These are phyloP conservation scores for Uromys caudimaculatus DNA, from an alignment of 2,797 vertebrate species.

Conservation along the genomic window DNA sequence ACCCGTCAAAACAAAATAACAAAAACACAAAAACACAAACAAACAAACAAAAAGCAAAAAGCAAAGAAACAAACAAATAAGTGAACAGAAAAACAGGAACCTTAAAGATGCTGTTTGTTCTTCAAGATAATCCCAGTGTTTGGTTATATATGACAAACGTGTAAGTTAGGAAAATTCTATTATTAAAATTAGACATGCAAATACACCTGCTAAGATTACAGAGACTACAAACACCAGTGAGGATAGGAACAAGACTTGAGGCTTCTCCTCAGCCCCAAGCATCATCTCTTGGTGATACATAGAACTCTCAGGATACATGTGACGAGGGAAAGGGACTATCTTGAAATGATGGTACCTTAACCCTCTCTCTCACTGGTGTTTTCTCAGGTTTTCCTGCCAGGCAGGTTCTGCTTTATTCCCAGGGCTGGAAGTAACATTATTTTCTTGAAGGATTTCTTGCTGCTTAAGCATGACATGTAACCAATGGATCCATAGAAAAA, in stretches of 20 bases:
- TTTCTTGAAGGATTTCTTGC: not conserved
- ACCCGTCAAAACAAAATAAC: not conserved
- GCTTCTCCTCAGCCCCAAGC: not conserved
- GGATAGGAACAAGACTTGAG: not conserved
- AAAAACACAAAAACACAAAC: not conserved
- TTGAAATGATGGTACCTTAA: not conserved
- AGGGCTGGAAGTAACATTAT: not conserved
- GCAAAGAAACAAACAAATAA: too few relatives aligned
- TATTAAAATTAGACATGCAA: not conserved
- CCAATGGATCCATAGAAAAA: not conserved
- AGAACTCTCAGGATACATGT: not conserved
- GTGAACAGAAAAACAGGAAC: not conserved
- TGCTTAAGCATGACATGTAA: not conserved
- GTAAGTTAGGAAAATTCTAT: not conserved
- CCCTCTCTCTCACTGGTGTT: not conserved
- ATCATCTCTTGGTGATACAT: not conserved
- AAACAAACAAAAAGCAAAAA: not conserved
- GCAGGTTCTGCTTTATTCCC: not conserved
- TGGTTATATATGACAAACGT: not conserved
- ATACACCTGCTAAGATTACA: not conserved
- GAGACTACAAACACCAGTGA: not conserved
- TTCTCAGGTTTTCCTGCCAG: not conserved
- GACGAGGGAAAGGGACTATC: not conserved
- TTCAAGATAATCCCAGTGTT: not conserved
- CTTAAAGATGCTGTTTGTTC: not conserved